phyloP scores from a whole-genome alignment of 2,888 invertebrate species.

The Spilosoma lubricipeda region DNA sequence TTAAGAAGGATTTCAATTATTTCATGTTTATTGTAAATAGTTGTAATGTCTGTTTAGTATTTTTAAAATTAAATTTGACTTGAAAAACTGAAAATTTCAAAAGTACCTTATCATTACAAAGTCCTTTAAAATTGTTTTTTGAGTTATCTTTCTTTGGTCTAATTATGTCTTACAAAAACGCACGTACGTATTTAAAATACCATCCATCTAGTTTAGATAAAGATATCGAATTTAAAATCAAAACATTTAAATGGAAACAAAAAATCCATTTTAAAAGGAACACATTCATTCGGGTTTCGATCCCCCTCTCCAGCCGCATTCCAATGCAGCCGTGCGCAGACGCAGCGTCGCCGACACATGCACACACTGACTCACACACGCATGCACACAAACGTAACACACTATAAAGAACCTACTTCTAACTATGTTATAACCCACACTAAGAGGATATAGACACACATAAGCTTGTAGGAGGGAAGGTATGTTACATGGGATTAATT shows the following conservation, averaged over 20 bases:
- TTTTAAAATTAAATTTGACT: not conserved
- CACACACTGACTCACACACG: conserved; percentile 26
- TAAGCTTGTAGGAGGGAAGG: conserved; percentile 11
- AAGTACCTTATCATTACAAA: too few species aligned
- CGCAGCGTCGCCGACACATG: conserved; percentile 69
- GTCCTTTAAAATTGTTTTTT: not conserved
- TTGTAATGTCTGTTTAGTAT: not conserved
- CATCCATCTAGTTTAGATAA: conserved; percentile 36
- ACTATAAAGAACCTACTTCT: not conserved
- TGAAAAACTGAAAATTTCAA: not conserved
- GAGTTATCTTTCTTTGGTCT: not conserved
- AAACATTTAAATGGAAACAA: conserved; percentile 42
- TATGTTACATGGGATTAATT: conserved; percentile 17
- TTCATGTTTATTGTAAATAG: too few species aligned
- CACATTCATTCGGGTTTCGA: conserved; percentile 48
- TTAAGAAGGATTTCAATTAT: too few species aligned
- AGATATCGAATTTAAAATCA: conserved; percentile 40
- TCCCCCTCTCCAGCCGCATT: conserved; percentile 64
- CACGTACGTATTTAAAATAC: conserved; percentile 23
- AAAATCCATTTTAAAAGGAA: conserved; percentile 46
- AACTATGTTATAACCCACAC: conserved; percentile 12
- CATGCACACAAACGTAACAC: not conserved
- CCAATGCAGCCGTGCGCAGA: conserved; percentile 66
- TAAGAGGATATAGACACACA: not conserved
- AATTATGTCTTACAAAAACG: conserved; percentile 15